phyloP scores from a whole-genome alignment of 2,888 invertebrate genomes.

The Pandemis heparana region DNA sequence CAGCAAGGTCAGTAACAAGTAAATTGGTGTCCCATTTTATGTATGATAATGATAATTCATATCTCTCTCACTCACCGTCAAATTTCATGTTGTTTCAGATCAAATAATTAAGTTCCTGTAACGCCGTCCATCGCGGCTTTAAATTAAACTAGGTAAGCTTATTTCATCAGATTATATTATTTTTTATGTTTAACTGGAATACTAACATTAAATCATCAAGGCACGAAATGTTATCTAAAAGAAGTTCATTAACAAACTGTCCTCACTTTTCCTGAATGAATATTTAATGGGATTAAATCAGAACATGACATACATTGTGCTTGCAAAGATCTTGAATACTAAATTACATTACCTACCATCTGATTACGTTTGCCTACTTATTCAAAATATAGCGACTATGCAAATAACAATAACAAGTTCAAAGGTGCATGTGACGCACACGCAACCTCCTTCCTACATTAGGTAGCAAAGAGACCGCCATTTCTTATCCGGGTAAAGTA shows the following conservation, averaged over 20 bases:
- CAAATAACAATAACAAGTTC: not conserved
- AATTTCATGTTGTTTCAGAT: conserved; percentile 66
- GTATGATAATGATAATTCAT: not conserved
- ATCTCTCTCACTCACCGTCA: not conserved
- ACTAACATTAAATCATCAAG: not conserved
- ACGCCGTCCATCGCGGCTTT: conserved; percentile 74
- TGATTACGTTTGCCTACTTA: too few species aligned
- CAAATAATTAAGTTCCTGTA: conserved; percentile 74
- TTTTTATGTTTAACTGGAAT: not conserved
- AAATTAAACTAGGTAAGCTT: conserved; percentile 72
- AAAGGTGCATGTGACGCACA: not conserved
- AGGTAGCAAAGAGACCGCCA: not conserved
- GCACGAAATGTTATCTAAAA: not conserved
- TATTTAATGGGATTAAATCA: not conserved
- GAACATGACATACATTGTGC: not conserved
- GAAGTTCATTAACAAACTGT: not conserved
- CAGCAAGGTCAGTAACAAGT: not conserved
- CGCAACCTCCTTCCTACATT: not conserved
- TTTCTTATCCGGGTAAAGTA: conserved; percentile 12
- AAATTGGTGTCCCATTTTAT: not conserved
- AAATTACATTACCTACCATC: too few species aligned
- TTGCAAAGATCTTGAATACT: too few species aligned
- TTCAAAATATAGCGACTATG: not conserved
- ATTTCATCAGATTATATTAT: not conserved
- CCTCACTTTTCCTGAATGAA: not conserved